Conservation (phyloP, 2,888 invertebrate genomes). For the Cantharis lateralis region DNA sequence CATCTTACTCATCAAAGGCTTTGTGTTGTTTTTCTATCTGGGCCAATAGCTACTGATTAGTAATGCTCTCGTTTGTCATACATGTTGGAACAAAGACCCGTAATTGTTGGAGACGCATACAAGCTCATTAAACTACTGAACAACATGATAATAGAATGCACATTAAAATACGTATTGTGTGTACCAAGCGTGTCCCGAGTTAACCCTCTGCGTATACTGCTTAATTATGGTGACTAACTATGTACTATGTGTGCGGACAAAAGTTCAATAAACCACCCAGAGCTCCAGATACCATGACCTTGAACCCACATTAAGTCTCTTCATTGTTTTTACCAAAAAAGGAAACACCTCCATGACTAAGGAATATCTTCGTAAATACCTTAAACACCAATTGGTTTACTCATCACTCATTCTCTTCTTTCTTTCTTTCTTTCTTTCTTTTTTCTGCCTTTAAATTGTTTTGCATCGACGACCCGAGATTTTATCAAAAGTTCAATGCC, state of each 20-base stretch:
- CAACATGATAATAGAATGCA: conserved; percentile 16
- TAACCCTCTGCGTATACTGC: conserved; percentile 24
- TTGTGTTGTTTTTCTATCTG: neutral
- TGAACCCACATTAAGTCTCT: conserved; percentile 29
- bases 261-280: conserved; percentile 39
- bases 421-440: neutral
- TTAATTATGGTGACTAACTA: conserved; percentile 36
- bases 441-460: neutral
- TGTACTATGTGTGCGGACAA: conserved; percentile 18
- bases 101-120: neutral
- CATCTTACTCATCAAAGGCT: neutral
- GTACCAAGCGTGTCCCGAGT: conserved; percentile 20
- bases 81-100: neutral
- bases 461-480: neutral
- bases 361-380: neutral
- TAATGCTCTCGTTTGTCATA: neutral
- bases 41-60: neutral
- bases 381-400: neutral
- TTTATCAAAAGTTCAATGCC: neutral
- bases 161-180: conserved; percentile 14
- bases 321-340: neutral
- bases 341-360: neutral
- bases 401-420: neutral
- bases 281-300: conserved; percentile 39
- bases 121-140: conserved; percentile 3